phyloP scores from a whole-genome alignment of 2,888 invertebrate species.

The Thereva nobilitata region DNA sequence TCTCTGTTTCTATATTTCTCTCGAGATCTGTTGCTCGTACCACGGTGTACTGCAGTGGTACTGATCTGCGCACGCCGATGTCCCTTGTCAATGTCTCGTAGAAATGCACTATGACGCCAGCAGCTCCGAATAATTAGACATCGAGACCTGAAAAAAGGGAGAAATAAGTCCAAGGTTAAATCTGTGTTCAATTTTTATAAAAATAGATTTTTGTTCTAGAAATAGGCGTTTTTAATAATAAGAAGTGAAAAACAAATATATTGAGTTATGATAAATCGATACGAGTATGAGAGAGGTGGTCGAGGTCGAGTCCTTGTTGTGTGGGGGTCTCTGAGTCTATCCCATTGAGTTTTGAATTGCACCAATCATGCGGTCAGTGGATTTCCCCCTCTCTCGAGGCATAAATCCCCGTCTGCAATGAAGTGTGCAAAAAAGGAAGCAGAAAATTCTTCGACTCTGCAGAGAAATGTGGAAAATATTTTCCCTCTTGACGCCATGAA shows the following conservation, averaged over 20 bases:
- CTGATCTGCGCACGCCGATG: conserved; percentile 13
- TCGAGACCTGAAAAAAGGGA: conserved; percentile 42
- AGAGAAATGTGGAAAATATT: conserved; percentile 30
- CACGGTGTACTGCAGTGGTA: background rate
- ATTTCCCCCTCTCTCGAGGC: conserved; percentile 4
- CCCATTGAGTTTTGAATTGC: too few species aligned
- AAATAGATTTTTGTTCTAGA: conserved; percentile 16
- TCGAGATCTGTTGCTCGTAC: background rate
- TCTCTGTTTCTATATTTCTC: background rate
- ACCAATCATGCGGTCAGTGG: background rate
- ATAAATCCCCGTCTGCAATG: background rate
- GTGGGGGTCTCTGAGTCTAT: too few species aligned
- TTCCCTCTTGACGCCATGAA: conserved; percentile 32
- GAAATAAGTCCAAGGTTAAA: conserved; percentile 33
- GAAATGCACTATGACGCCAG: conserved; percentile 40
- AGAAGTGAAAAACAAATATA: conserved; percentile 22
- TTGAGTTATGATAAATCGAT: background rate
- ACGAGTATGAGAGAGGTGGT: too few species aligned
- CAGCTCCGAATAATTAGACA: conserved; percentile 44
- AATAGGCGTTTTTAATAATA: conserved; percentile 1
- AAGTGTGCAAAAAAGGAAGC: conserved; percentile 4
- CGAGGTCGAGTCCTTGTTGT: too few species aligned
- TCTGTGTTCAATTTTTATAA: conserved; percentile 17
- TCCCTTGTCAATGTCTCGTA: conserved; percentile 17
- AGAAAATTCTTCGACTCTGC: conserved; percentile 1